Evolutionary conservation across 64 coral and sea anemone genomes (phyloP).

Genomic region (Anthopleura sola): DNA sequence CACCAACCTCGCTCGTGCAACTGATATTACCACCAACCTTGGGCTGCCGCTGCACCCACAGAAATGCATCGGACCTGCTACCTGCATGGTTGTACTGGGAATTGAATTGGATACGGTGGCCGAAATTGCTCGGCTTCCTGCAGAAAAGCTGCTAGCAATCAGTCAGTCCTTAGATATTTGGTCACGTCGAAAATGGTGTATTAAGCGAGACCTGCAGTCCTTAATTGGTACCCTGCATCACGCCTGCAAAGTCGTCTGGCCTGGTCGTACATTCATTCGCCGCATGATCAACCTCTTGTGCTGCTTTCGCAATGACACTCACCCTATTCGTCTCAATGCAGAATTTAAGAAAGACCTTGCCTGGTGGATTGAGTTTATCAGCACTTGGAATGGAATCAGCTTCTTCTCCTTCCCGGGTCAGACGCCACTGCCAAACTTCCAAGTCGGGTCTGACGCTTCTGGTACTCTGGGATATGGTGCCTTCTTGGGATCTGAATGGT

Average conservation of each 20-base stretch:
- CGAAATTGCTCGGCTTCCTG: constrained; percentile 4
- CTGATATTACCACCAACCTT: not conserved
- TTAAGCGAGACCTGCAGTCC: constrained; percentile 13
- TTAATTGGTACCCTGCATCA: constrained; percentile 20
- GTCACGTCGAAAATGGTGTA: not conserved
- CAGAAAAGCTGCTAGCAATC: constrained; percentile 2
- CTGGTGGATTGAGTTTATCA: constrained; percentile 19
- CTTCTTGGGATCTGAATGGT: constrained; percentile 15
- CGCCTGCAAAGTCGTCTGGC: constrained; percentile 11
- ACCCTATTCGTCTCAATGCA: constrained; percentile 20
- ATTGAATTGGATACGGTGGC: constrained; percentile 32
- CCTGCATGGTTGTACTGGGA: constrained; percentile 9
- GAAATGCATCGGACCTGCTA: constrained; percentile 35
- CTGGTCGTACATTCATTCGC: constrained; percentile 8
- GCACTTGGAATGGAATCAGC: not conserved
- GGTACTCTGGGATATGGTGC: constrained; percentile 29
- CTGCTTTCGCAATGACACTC: not conserved
- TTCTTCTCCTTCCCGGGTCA: not conserved
- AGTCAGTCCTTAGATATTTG: not conserved
- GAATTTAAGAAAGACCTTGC: constrained; percentile 11
- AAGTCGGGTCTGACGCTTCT: constrained; percentile 21
- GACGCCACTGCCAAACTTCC: too few relatives aligned
- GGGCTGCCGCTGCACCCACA: constrained; percentile 14
- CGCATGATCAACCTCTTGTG: constrained; percentile 9
- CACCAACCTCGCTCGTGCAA: not conserved